Conservation (phyloP, 2,797 vertebrate genomes). For the Oophaga sylvatica region DNA sequence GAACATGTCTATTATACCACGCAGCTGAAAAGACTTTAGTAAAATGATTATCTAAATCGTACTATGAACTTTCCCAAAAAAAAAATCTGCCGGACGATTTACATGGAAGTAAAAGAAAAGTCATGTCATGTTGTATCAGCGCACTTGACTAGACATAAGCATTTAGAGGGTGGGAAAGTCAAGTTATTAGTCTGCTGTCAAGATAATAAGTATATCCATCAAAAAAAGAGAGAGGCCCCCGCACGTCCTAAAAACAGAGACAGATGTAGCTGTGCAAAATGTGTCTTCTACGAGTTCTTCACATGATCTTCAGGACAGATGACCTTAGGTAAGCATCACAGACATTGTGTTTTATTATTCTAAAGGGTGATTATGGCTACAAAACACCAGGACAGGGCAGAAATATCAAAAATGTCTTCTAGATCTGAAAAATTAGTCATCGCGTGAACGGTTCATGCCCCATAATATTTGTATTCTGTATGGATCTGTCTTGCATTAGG, state of each 20-base stretch:
- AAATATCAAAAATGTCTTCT: not conserved
- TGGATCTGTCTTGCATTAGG: too few species aligned
- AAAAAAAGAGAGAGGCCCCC: not conserved
- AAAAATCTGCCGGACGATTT: not conserved
- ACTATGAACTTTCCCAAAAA: not conserved
- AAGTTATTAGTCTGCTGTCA: slow-evolving; percentile 38
- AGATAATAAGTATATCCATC: slow-evolving; percentile 36
- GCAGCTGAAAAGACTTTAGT: not conserved
- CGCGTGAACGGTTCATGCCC: too few species aligned
- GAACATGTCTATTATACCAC: not conserved
- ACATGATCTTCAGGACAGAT: not conserved
- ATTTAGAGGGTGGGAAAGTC: slow-evolving; percentile 14
- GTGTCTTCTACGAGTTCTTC: slow-evolving; percentile 10
- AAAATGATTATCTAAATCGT: not conserved
- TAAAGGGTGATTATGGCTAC: not conserved
- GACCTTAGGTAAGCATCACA: slow-evolving; percentile 3
- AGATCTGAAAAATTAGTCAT: not conserved
- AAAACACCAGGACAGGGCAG: not conserved
- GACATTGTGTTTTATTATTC: slow-evolving; percentile 16
- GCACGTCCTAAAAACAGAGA: slow-evolving; percentile 22
- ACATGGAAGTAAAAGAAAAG: not conserved
- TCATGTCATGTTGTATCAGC: slow-evolving; percentile 7
- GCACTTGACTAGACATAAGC: slow-evolving; percentile 26
- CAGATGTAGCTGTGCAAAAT: slow-evolving; percentile 19
- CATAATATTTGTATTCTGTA: too few species aligned